Evolutionary conservation across 1,140 invertebrate genomes (phyloP).

Genomic region (Solenopsis fugax): DNA sequence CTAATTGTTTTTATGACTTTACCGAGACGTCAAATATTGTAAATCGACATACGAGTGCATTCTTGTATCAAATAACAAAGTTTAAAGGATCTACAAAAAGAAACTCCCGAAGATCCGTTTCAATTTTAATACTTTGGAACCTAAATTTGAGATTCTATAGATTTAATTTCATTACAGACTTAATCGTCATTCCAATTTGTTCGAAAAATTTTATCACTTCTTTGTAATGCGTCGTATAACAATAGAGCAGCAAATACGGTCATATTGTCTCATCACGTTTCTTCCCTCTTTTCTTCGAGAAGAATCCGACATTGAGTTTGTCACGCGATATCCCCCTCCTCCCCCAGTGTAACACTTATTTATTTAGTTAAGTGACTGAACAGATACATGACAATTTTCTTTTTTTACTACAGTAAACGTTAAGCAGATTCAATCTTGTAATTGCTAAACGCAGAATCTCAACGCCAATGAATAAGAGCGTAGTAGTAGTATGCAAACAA

Average conservation of each 20-base stretch:
- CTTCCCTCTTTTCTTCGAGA: not conserved
- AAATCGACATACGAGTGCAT: not conserved
- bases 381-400: constrained; percentile 39
- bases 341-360: not conserved
- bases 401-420: constrained; percentile 25
- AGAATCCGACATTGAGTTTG: not conserved
- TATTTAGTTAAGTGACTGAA: constrained; percentile 48
- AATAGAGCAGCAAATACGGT: constrained; percentile 2
- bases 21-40: not conserved
- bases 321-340: not conserved
- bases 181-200: not conserved
- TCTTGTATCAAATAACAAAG: not conserved
- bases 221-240: not conserved
- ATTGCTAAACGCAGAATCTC: constrained; percentile 30
- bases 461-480: constrained; percentile 4
- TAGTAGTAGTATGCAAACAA: constrained; percentile 23
- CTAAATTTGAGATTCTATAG: not conserved
- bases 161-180: not conserved
- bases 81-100: not conserved
- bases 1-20: not conserved
- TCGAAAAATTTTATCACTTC: not conserved
- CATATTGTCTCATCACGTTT: constrained; percentile 12
- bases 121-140: not conserved
- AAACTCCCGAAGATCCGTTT: not conserved
- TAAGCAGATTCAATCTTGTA: constrained; percentile 26